Percentiles rank a stretch among this genome's conserved stretches.
Conservation (phyloP, 2,797 vertebrate genomes). For the Dicrostonyx torquatus region DNA sequence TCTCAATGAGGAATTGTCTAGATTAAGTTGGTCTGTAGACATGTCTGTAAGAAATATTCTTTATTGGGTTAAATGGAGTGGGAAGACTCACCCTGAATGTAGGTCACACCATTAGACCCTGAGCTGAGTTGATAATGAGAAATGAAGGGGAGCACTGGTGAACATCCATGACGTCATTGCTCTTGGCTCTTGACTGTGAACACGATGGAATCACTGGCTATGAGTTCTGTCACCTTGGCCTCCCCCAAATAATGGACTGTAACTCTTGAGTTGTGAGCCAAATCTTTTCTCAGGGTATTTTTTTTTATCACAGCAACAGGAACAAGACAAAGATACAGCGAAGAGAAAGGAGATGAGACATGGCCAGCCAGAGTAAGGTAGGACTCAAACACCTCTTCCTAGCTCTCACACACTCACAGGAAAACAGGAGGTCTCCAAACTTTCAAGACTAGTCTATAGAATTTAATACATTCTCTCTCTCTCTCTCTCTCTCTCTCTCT, state of each 20-base stretch:
- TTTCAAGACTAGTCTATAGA: neutral
- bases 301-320: neutral
- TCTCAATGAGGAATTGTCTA: neutral
- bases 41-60: neutral
- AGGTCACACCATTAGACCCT: neutral
- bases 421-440: neutral
- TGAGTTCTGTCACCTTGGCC: neutral
- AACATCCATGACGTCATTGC: too few relatives aligned
- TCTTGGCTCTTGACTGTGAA: neutral
- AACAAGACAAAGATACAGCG: neutral
- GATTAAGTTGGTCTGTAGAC: neutral
- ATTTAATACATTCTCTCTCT: neutral
- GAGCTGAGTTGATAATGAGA: too few relatives aligned
- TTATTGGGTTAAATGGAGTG: neutral
- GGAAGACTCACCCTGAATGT: neutral
- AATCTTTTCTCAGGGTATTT: neutral
- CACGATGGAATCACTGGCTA: neutral
- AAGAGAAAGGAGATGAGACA: neutral
- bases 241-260: neutral
- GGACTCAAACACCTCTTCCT: neutral
- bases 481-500: too few relatives aligned
- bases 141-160: too few relatives aligned
- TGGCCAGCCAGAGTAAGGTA: accelerated
- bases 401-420: accelerated
- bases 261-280: neutral